A percentile compares a stretch with the other conserved stretches of the same genome.
Conservation (phyloP, 1,140 invertebrate genomes). For the Danaus plexippus region DNA sequence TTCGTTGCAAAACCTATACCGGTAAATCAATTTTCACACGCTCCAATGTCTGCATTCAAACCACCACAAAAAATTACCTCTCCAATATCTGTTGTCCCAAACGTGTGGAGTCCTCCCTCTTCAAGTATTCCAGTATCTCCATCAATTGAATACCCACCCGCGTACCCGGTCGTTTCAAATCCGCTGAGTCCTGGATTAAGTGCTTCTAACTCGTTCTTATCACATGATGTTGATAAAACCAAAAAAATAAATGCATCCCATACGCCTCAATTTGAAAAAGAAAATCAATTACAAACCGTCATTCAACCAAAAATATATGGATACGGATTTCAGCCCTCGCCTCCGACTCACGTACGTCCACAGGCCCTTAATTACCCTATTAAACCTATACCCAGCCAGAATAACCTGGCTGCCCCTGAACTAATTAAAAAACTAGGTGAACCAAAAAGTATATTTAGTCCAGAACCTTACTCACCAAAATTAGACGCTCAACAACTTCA, state of each 20-base stretch:
- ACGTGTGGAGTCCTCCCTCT: constrained; percentile 67
- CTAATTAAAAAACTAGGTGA: constrained; percentile 57
- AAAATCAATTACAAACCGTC: constrained; percentile 27
- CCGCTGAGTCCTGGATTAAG: constrained; percentile 33
- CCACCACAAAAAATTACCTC: constrained; percentile 70
- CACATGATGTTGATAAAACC: constrained; percentile 39
- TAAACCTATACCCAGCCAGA: constrained; percentile 55
- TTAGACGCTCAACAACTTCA: constrained; percentile 62
- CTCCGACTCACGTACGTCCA: constrained; percentile 49
- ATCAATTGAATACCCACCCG: constrained; percentile 27
- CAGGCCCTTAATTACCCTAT: constrained; percentile 42
- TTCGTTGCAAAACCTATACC: constrained; percentile 73
- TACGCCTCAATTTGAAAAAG: constrained; percentile 66
- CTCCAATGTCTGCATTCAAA: constrained; percentile 80
- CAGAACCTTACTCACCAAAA: constrained; percentile 32
- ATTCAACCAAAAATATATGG: constrained; percentile 24
- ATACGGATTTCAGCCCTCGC: constrained; percentile 33
- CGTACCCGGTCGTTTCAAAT: constrained; percentile 32
- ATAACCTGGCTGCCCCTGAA: constrained; percentile 57
- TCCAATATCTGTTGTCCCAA: constrained; percentile 41
- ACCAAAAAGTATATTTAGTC: constrained; percentile 26
- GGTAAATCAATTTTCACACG: constrained; percentile 80
- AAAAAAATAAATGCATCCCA: constrained; percentile 53
- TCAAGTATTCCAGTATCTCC: constrained; percentile 44
- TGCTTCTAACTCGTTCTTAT: constrained; percentile 31